phyloP scores from a whole-genome alignment of 2,888 invertebrate species.

The Epinotia ramella region DNA sequence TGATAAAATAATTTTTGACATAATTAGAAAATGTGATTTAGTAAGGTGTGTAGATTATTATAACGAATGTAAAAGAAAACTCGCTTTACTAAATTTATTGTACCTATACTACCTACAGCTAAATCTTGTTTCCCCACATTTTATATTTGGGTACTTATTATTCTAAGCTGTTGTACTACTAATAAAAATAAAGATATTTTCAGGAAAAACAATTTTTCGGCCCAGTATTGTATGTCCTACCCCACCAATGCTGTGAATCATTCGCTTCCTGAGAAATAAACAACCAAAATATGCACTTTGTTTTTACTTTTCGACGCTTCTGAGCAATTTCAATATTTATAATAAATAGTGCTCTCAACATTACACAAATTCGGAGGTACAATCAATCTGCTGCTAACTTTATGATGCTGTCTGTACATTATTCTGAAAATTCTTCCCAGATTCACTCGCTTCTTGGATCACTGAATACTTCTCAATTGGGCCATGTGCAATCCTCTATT shows the following conservation, averaged over 20 bases:
- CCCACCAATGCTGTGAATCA: slow-evolving; percentile 85
- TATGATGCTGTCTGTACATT: no score
- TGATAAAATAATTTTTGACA: slow-evolving; percentile 83
- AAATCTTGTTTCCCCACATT: slow-evolving; percentile 78
- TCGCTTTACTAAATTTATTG: slow-evolving; percentile 80
- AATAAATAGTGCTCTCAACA: not conserved
- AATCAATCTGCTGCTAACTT: not conserved
- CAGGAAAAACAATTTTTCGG: slow-evolving; percentile 78
- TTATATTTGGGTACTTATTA: slow-evolving; percentile 82
- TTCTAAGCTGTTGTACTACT: slow-evolving; percentile 80
- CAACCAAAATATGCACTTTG: slow-evolving; percentile 76
- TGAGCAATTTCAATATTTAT: not conserved
- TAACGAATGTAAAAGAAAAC: slow-evolving; percentile 66
- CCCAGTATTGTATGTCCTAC: slow-evolving; percentile 81
- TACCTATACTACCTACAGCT: slow-evolving; percentile 70
- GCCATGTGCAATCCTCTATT: no score
- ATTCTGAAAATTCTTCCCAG: no score
- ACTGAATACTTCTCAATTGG: no score
- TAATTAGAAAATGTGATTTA: slow-evolving; percentile 84
- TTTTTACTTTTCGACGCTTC: slow-evolving; percentile 49
- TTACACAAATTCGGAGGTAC: not conserved
- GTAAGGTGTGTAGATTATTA: slow-evolving; percentile 80
- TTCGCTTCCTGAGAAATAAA: slow-evolving; percentile 85
- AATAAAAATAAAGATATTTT: slow-evolving; percentile 67
- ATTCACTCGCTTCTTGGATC: no score